These are phyloP conservation scores for Drosophila merina DNA, from an alignment of 2,888 invertebrate species.

Conservation along the genomic window DNA sequence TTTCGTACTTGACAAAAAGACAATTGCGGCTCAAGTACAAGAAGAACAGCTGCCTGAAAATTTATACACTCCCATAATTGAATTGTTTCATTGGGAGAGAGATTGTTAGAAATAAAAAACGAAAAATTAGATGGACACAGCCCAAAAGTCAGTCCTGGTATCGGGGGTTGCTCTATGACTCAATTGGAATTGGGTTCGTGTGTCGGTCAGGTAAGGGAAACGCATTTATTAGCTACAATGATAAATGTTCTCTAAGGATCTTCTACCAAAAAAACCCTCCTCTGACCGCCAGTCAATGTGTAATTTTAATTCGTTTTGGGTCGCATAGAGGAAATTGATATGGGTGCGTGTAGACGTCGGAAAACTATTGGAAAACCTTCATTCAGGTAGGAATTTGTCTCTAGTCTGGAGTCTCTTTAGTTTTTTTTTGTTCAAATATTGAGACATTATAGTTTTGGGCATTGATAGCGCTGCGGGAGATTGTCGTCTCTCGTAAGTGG, in stretches of 20 bases:
- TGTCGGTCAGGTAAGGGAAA: conserved; percentile 62
- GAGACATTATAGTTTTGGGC: conserved; percentile 65
- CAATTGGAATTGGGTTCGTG: conserved; percentile 62
- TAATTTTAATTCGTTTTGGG: conserved; percentile 77
- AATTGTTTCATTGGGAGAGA: conserved; percentile 55
- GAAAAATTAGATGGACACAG: conserved; percentile 33
- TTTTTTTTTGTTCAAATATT: conserved; percentile 44
- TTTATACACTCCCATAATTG: conserved; percentile 59
- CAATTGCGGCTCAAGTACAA: conserved; percentile 60
- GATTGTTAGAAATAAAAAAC: conserved; percentile 18
- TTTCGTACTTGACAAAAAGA: conserved; percentile 46
- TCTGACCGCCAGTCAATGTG: conserved; percentile 51
- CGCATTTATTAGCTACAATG: conserved; percentile 75
- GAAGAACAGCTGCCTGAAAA: conserved; percentile 60
- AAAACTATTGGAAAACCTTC: conserved; percentile 22
- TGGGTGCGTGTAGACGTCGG: conserved; percentile 57
- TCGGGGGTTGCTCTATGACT: conserved; percentile 57
- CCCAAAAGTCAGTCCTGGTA: conserved; percentile 31
- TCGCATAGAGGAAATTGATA: conserved; percentile 63
- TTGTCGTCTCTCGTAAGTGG: conserved; percentile 59
- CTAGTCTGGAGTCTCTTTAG: not conserved
- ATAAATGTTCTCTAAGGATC: conserved; percentile 70
- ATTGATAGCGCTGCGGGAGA: conserved; percentile 59
- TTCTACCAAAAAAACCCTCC: conserved; percentile 6
- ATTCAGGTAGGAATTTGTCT: conserved; percentile 52